A percentile compares a stretch with the other conserved stretches of the same genome.
Evolutionary conservation across 2,113 vertebrate genomes (phyloP).

Genomic region (Gymnocephalus cernua): DNA sequence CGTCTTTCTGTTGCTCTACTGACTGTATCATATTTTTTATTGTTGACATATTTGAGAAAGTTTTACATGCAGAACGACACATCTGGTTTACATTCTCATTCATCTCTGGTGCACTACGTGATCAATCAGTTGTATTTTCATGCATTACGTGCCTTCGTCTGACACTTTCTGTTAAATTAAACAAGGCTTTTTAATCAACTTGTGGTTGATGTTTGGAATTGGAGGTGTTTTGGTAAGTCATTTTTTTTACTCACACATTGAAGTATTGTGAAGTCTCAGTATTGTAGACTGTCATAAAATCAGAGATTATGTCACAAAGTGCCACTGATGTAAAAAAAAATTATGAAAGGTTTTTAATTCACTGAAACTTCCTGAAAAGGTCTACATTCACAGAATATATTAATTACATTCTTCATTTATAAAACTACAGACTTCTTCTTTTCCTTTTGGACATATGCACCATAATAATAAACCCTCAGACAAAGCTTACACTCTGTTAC

Average conservation of each 20-base stretch:
- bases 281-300: neutral
- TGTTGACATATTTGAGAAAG: conserved; percentile 42
- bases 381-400: neutral
- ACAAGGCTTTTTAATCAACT: conserved; percentile 72
- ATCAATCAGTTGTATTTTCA: conserved; percentile 62
- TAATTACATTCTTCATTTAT: neutral
- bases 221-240: neutral
- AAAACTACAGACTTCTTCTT: conserved; percentile 4
- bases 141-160: conserved; percentile 78
- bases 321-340: neutral
- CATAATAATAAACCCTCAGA: neutral
- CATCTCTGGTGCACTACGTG: conserved; percentile 57
- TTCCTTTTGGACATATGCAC: neutral
- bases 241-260: neutral
- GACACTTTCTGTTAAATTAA: conserved; percentile 79
- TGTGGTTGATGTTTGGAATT: neutral
- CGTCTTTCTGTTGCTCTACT: conserved; percentile 25
- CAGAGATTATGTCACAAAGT: neutral
- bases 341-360: neutral
- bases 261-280: neutral
- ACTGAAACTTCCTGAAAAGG: neutral
- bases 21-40: conserved; percentile 20
- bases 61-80: conserved; percentile 54
- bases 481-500: neutral
- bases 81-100: conserved; percentile 66